Percentiles rank a stretch among this genome's conserved stretches.
Conservation (phyloP, 1,140 invertebrate genomes). For the Temnothorax nylanderi region DNA sequence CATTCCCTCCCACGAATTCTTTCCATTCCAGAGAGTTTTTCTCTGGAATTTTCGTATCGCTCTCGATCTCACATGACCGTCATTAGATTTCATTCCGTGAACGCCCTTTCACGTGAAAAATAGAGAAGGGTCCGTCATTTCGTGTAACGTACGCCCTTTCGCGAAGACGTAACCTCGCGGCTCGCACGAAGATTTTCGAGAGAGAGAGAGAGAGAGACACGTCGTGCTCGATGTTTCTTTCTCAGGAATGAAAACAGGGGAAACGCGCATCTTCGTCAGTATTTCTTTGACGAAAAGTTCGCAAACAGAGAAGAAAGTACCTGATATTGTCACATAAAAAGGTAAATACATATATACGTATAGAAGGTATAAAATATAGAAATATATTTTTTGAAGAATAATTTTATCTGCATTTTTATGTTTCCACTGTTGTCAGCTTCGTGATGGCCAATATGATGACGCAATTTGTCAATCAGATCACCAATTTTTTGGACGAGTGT, state of each 20-base stretch:
- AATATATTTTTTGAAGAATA: not conserved
- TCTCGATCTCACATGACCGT: not conserved
- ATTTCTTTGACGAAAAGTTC: not conserved
- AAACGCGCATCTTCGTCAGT: not conserved
- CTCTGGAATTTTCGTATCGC: not conserved
- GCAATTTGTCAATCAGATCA: constrained; percentile 60
- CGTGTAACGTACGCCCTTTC: not conserved
- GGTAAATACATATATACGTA: not conserved
- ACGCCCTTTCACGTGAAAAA: not conserved
- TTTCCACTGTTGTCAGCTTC: not conserved
- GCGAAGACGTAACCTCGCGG: not conserved
- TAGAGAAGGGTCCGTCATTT: not conserved
- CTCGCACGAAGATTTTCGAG: not conserved
- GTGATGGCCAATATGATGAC: constrained; percentile 21
- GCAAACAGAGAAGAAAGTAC: not conserved
- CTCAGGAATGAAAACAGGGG: not conserved
- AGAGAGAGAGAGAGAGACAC: not conserved
- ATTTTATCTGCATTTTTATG: not conserved
- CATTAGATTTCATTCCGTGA: not conserved
- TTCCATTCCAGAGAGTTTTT: not conserved
- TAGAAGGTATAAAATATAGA: not conserved
- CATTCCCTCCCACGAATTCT: not conserved
- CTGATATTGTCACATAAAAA: not conserved
- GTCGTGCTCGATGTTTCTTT: not conserved
- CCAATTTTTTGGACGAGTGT: constrained; percentile 66